Evolutionary conservation across 2,888 invertebrate species (phyloP), one percentile per base, ranked within the genome.

Genomic region (Ophraella communa): DNA sequence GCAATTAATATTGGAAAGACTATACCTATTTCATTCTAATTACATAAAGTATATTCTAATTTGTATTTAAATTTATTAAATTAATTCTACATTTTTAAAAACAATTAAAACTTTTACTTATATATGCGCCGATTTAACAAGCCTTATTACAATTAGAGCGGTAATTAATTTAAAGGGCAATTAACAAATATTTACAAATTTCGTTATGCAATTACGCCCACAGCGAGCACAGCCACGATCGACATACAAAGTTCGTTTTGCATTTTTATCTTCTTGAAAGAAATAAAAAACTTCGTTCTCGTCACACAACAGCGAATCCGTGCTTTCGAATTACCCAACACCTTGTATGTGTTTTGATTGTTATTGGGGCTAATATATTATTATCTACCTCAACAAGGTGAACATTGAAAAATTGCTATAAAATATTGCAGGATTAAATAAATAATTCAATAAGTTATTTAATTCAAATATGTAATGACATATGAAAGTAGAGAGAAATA

Each of bases 291-390:
- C n/a, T n/a, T 60, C 59, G 49, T 58, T 62, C 64, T 45, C 72
- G 74, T 73, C 64, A 74, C 74, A 72, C 61, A 73, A 73, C 69
- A 73, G 65, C 64, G 67, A 70, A 67, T 64, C 64, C 62, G 53
- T 47, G 65, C 65, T 65, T 65, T 65, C 65, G 62, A 56, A 65
- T 62, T 65, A 54, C 62, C 60, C 54, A 57, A 65, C 49, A 18
- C 42, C 23, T 57, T 35, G 61, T 57, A 30, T 62, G 62, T 47
- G 23, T 65, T 54, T 57, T 44, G 52, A 51, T 63, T 44, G 45
- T 47, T 47, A 62, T 57, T 57, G 57, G 47, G 47, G 18, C n/a
- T 33, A 49, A 57, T 57, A 27, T 57, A 35, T 49, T 17, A 57
- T 49, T 57, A 57, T 33, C 45, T 18, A 35, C 27, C 10, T 14